Conservation (phyloP, 37 sponge, comb jelly and placozoan genomes). For the Crambe crambe region DNA sequence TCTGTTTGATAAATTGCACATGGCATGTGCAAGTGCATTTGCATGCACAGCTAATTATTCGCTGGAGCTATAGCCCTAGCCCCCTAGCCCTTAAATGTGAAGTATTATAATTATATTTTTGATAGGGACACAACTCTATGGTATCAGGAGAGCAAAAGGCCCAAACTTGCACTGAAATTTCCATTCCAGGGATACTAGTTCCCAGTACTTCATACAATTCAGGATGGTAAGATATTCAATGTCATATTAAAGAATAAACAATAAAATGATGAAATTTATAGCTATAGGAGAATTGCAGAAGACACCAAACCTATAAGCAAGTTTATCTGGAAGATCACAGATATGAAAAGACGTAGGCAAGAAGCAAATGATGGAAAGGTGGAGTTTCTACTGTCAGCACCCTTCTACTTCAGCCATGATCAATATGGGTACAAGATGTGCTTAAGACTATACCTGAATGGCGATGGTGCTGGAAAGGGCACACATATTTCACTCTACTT, state of each 20-base stretch:
- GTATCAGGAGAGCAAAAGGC: conserved; percentile 3
- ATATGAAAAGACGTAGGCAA: conserved; percentile 52
- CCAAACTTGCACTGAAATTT: conserved; percentile 9
- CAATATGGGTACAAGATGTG: conserved; percentile 85
- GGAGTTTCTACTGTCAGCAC: conserved; percentile 79
- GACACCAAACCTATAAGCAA: conserved; percentile 66
- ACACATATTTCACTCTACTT: conserved; percentile 78
- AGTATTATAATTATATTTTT: too few species aligned
- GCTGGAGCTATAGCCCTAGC: too few species aligned
- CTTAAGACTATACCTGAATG: conserved; percentile 80
- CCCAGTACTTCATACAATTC: too few species aligned
- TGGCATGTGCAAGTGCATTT: too few species aligned
- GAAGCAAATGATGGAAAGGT: conserved; percentile 73
- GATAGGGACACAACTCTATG: neutral
- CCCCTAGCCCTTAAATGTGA: too few species aligned
- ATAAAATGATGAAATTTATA: conserved; percentile 12
- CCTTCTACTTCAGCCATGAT: conserved; percentile 83
- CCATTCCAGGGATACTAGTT: too few species aligned
- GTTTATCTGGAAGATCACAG: conserved; percentile 85
- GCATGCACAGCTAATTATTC: too few species aligned
- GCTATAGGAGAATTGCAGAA: conserved; percentile 50
- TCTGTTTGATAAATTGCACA: too few species aligned
- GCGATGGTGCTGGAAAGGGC: conserved; percentile 81
- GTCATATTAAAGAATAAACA: too few species aligned
- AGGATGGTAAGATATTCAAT: too few species aligned